Evolutionary conservation across 35 echinoderm and acorn worm species (phyloP).

Genomic region (Holothuria glaberrima): DNA sequence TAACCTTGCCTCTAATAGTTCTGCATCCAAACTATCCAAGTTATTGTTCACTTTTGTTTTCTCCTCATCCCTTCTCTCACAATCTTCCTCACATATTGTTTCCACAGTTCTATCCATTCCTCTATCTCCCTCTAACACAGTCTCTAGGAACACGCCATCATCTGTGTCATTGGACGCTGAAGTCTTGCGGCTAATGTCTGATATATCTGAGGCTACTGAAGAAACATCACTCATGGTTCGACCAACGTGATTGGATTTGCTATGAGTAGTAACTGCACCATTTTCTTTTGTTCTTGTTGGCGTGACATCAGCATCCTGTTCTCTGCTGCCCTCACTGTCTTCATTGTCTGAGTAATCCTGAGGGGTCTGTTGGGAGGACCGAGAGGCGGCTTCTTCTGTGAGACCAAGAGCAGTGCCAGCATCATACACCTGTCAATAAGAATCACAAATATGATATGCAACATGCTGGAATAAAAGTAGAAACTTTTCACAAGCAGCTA

Average conservation of each 20-base stretch:
- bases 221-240: background rate
- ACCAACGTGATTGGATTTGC: background rate
- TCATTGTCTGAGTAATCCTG: constrained; percentile 40
- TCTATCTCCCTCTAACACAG: background rate
- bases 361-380: background rate
- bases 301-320: background rate
- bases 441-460: background rate
- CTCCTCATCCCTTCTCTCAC: background rate
- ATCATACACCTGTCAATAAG: constrained; percentile 35
- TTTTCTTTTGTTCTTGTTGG: too few species aligned
- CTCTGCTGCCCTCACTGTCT: constrained; percentile 27
- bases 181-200: background rate
- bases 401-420: constrained; percentile 40
- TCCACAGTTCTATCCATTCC: background rate
- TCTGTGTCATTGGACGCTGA: background rate
- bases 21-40: background rate
- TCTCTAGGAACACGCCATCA: constrained; percentile 20
- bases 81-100: background rate
- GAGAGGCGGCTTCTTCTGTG: background rate
- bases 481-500: too few species aligned
- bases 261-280: too few species aligned
- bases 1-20: background rate
- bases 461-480: too few species aligned
- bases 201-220: background rate
- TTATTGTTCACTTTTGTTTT: background rate